Conservation (phyloP, 2,888 invertebrate species). For the Hipparchia semele region DNA sequence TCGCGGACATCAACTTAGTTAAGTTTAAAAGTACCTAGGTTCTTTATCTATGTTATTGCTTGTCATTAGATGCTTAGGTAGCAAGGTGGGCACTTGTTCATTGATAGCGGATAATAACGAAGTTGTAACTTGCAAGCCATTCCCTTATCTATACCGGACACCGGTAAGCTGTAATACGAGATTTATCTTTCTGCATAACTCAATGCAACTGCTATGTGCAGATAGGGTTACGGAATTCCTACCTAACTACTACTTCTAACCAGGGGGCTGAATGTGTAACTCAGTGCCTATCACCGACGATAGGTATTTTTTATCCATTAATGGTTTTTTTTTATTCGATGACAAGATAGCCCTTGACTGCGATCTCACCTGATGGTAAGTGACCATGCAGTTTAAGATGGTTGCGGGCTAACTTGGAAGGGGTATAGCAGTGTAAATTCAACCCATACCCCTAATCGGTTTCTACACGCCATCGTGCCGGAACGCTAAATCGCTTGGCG, state of each 20-base stretch:
- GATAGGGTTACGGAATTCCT: neutral
- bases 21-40: too few species aligned
- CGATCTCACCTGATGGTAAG: too few species aligned
- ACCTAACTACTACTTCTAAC: neutral
- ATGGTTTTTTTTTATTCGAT: too few species aligned
- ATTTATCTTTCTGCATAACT: constrained; percentile 16
- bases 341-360: too few species aligned
- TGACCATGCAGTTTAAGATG: too few species aligned
- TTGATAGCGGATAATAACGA: neutral
- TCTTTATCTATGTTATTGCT: neutral
- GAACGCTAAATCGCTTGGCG: too few species aligned
- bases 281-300: neutral
- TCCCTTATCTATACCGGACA: constrained; percentile 16
- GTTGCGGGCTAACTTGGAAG: too few species aligned
- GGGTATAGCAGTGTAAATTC: too few species aligned
- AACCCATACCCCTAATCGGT: too few species aligned
- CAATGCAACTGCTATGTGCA: neutral
- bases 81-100: neutral
- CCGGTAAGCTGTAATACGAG: constrained; percentile 24
- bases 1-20: too few species aligned
- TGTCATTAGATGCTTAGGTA: neutral
- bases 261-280: neutral
- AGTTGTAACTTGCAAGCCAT: neutral
- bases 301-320: too few species aligned
- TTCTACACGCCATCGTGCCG: too few species aligned